Evolutionary conservation across 2,113 vertebrate genomes (phyloP), one percentile per base, ranked within the genome.

Genomic region (Lophochroa leadbeateri): DNA sequence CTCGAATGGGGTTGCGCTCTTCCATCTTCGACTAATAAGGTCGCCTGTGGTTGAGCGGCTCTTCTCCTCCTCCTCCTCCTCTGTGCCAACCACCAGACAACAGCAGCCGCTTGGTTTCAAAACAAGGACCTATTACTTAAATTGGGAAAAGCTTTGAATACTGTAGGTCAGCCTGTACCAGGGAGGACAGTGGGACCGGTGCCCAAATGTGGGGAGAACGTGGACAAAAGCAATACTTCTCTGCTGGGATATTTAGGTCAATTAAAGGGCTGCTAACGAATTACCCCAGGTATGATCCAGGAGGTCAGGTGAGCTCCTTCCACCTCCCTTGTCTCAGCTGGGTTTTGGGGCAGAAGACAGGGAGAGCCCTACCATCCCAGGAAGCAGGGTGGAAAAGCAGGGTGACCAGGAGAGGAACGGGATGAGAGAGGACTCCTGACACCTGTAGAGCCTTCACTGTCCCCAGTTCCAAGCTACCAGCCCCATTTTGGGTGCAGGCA

Each of bases 11-110:
- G 94, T 91, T 90, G 96, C 47, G n/a, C 86, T 96, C 94, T 97
- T 93, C 95, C 87, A 94, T 95, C 95, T 97, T 97, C 63, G 97
- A 98, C 98, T 98, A 98, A 98, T 98, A 98, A 98, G 98, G 97
- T 90, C 9, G 97, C 75, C 96, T 95, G 86, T 10, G 17, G 74
- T 84, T 86, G 64, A 93, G 74, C 0, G 0, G 87, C 82, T 93
- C 96, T 94, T 77, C 83, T 97, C 69, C 90, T 82, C 84, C 89
- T 91, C 67, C 91, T 88, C 95, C 94, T 95, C 89, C 88, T 94
- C 91, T 63, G 19, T 97, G 95, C 96, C 97, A 96, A 96, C 95
- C 72, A 67, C 80, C 61, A 95, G 88, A 96, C 94, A 96, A 96
- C 91, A 92, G 92, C 84, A 90, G 61, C 39, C 78, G 0, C 94